phyloP scores from a whole-genome alignment of 2,797 vertebrate species.

The Sternotherus odoratus region DNA sequence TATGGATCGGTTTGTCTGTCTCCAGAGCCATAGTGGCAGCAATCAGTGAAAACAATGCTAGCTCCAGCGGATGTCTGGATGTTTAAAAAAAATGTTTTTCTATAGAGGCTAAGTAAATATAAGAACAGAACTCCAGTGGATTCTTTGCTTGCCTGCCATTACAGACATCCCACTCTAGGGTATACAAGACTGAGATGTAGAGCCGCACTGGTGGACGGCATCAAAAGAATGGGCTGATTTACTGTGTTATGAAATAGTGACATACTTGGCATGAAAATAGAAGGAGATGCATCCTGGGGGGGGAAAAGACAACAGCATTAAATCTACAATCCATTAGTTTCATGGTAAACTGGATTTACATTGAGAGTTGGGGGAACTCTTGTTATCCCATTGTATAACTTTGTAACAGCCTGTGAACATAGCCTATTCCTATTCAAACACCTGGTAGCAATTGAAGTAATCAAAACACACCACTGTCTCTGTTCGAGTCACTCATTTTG shows the following conservation, averaged over 20 bases:
- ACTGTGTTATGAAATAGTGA: constrained; percentile 48
- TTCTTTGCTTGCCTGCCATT: constrained; percentile 16
- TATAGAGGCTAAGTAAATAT: constrained; percentile 33
- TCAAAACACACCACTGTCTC: not conserved
- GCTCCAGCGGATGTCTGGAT: constrained; percentile 32
- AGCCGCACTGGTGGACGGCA: constrained; percentile 42
- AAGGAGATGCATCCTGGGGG: constrained; percentile 16
- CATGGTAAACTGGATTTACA: constrained; percentile 35
- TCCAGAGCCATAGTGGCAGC: constrained; percentile 37
- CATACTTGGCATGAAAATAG: constrained; percentile 55
- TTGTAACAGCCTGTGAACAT: not conserved
- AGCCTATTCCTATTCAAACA: constrained; percentile 15
- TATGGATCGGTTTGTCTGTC: constrained; percentile 50
- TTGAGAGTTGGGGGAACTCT: not conserved
- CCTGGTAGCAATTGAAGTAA: constrained; percentile 12
- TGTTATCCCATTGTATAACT: constrained; percentile 11
- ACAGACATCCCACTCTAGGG: constrained; percentile 9
- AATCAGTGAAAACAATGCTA: constrained; percentile 57
- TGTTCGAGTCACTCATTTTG: not conserved
- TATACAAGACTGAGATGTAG: constrained; percentile 17
- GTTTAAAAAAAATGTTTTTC: constrained; percentile 36
- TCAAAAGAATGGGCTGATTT: constrained; percentile 62
- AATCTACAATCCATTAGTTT: not conserved
- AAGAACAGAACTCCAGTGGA: constrained; percentile 23
- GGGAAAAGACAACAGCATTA: not conserved